These are phyloP conservation scores for Cathartes aura DNA, from an alignment of 2,113 vertebrate species.

Conservation along the genomic window DNA sequence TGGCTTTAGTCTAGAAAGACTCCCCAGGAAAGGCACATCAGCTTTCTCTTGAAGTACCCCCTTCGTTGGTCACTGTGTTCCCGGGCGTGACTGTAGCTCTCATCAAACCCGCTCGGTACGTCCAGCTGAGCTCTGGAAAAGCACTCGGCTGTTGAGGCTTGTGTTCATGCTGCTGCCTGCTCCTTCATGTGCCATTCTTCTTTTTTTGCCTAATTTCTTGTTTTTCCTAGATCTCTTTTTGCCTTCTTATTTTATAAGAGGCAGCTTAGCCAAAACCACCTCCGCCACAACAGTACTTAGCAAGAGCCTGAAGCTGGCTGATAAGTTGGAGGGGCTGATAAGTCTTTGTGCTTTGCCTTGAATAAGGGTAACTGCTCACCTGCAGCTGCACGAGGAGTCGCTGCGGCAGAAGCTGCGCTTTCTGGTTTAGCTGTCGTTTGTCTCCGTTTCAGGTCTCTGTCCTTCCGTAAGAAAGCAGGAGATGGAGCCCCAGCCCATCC, in stretches of 20 bases:
- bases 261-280: neutral
- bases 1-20: neutral
- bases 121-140: neutral
- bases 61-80: accelerated
- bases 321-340: neutral
- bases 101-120: neutral
- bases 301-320: neutral
- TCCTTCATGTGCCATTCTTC: neutral
- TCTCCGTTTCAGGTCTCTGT: neutral
- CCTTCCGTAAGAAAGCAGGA: conserved; percentile 3
- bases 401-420: neutral
- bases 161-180: neutral
- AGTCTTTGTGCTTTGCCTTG: neutral
- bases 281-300: neutral
- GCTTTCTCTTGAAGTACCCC: neutral
- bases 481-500: conserved; percentile 26
- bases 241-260: neutral
- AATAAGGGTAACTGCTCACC: neutral
- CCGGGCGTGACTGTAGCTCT: accelerated
- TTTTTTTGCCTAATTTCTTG: neutral
- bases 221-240: neutral
- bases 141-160: neutral
- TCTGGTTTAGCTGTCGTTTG: neutral
- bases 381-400: neutral
- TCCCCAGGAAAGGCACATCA: neutral